Evolutionary conservation across 2,797 vertebrate genomes (phyloP), one percentile per base, ranked within the genome.

Genomic region (Siniperca undulata): DNA sequence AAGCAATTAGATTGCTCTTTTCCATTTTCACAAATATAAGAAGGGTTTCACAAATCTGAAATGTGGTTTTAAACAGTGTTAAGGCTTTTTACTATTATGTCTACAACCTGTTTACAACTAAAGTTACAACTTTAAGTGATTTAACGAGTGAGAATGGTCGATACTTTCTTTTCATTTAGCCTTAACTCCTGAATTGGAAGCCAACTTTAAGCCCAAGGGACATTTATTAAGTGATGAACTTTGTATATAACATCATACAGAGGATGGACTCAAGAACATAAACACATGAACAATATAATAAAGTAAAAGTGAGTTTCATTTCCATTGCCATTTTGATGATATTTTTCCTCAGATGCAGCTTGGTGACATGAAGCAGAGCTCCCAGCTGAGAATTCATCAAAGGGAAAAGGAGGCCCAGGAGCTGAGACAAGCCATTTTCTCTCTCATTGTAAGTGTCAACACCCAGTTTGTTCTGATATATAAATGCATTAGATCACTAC

Each of bases 341-440:
- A 0, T 80, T 34, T 79, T 50, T 70, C 10, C 2, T 71, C 88
- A 97, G 96, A 89, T 70, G 42, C 90, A 94, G 75, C 82, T 96
- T 0, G 59, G 61, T 7, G 95, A 95, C 53, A 90, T 94, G 83
- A 94, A 93, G 86, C 91, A 83, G 60, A 91, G 70, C 77, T 95
- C 92, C 40, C 94, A 94, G 71, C 83, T 93, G 69, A 93, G 74
- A 42, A 94, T 96, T 68, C 87, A 95, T 72, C 91, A 94, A 68
- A 88, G 92, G 74, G 94, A 96, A 77, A 95, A 94, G 77, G 94
- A 94, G 59, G 84, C 90, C 13, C 90, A 95, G 76, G 94, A 96
- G 40, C 92, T 96, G 80, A 95, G 84, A 81, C 93, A 94, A 73
- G 94, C 95, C 30, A 92, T 95, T 67, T 90, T 93, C 62, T 89